Percentiles rank a stretch among this genome's conserved stretches.
Evolutionary conservation across 2,888 invertebrate species (phyloP).

Genomic region (Teinopalpus imperialis): DNA sequence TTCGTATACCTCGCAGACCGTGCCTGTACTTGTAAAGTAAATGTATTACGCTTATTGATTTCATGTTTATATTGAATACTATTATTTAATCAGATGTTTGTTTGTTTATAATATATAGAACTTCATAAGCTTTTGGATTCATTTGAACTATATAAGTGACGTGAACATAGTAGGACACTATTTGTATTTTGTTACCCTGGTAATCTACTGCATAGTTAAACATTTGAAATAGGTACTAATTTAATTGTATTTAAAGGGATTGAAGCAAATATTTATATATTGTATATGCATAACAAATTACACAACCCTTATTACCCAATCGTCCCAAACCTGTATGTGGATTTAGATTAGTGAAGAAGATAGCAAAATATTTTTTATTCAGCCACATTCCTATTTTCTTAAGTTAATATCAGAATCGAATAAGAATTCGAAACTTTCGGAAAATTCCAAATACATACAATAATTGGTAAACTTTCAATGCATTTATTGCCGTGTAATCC

Average conservation of each 20-base stretch:
- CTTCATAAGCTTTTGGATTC: slow-evolving; percentile 38
- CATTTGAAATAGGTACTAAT: slow-evolving; percentile 39
- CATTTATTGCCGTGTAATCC: slow-evolving; percentile 46
- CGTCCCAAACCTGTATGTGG: slow-evolving; percentile 60
- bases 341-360: slow-evolving; percentile 43
- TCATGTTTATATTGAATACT: too few species aligned
- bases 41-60: too few species aligned
- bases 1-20: slow-evolving; percentile 26
- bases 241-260: slow-evolving; percentile 45
- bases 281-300: slow-evolving; percentile 73
- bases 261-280: slow-evolving; percentile 56
- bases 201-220: slow-evolving; percentile 51
- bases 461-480: slow-evolving; percentile 40
- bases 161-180: slow-evolving; percentile 43
- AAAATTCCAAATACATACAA: slow-evolving; percentile 40
- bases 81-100: too few species aligned
- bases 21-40: slow-evolving; percentile 2
- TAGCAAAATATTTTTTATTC: slow-evolving; percentile 52
- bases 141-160: slow-evolving; percentile 45
- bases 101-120: slow-evolving; percentile 30
- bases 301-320: slow-evolving; percentile 78
- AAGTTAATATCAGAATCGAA: slow-evolving; percentile 35
- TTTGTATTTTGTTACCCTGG: slow-evolving; percentile 60
- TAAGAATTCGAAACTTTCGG: slow-evolving; percentile 28
- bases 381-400: slow-evolving; percentile 33